Conservation (phyloP, 2,113 vertebrate species). For the Cynopterus brachyotis region DNA sequence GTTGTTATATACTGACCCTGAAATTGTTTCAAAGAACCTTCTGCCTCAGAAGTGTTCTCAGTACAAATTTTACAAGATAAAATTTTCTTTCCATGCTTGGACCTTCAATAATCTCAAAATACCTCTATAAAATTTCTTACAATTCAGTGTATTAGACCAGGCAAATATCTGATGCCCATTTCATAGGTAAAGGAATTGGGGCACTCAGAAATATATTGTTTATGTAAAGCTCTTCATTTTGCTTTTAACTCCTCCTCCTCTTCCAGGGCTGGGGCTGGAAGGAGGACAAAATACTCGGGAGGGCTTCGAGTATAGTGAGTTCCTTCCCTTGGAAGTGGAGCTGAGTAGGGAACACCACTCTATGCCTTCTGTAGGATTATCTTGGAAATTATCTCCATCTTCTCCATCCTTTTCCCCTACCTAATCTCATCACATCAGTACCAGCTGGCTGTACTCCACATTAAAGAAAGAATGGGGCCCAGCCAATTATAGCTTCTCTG, state of each 20-base stretch:
- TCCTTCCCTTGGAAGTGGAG: not conserved
- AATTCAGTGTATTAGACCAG: not conserved
- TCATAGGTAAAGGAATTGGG: not conserved
- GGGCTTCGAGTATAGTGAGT: not conserved
- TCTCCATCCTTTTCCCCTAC: not conserved
- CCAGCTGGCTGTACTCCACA: conserved; percentile 39
- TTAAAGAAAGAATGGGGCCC: not conserved
- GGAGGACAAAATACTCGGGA: not conserved
- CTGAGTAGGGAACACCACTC: not conserved
- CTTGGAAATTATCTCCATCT: not conserved
- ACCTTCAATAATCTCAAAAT: not conserved
- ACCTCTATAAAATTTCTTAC: not conserved
- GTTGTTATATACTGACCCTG: accelerated
- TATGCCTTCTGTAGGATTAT: not conserved
- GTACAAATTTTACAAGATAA: not conserved
- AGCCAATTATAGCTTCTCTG: conserved; percentile 8
- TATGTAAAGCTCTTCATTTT: not conserved
- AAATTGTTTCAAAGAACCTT: not conserved
- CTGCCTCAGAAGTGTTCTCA: not conserved
- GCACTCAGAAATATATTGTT: not conserved
- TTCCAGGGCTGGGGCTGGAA: not conserved
- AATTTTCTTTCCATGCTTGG: not conserved
- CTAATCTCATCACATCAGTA: not conserved
- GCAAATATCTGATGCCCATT: not conserved
- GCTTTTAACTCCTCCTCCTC: not conserved